These are phyloP conservation scores for Geothlypis trichas DNA, from an alignment of 2,113 vertebrate species.

Conservation along the genomic window DNA sequence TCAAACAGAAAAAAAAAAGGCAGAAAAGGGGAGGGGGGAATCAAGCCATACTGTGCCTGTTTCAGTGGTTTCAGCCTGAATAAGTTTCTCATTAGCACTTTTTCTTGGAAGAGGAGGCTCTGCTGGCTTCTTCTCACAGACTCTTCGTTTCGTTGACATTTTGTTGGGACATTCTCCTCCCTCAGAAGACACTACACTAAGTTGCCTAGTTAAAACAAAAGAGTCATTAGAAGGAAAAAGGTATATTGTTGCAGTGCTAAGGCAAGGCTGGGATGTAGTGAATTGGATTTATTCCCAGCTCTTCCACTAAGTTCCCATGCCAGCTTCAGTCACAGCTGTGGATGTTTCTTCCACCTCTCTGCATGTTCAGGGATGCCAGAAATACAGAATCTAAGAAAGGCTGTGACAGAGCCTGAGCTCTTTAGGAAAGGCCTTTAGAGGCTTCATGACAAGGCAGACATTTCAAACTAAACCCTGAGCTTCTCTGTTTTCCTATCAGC, in stretches of 20 bases:
- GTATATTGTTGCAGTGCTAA: not conserved
- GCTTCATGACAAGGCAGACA: not conserved
- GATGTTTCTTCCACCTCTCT: not conserved
- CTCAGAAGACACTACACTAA: slow-evolving; percentile 88
- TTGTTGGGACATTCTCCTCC: slow-evolving; percentile 78
- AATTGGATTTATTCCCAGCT: not conserved
- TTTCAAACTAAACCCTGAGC: not conserved
- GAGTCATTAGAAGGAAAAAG: slow-evolving; percentile 1
- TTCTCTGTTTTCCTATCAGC: not conserved
- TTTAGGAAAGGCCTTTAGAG: not conserved
- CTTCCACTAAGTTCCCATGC: not conserved
- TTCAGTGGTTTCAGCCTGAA: slow-evolving; percentile 84
- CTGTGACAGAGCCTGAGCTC: not conserved
- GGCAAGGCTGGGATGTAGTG: not conserved
- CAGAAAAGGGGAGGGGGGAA: not conserved
- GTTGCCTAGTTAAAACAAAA: slow-evolving; percentile 78
- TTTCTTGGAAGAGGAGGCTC: slow-evolving; percentile 70
- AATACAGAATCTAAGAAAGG: not conserved
- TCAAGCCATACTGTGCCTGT: slow-evolving; percentile 80
- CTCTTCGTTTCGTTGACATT: slow-evolving; percentile 73
- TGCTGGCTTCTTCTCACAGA: slow-evolving; percentile 74
- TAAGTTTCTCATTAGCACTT: slow-evolving; percentile 70
- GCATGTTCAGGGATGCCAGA: not conserved
- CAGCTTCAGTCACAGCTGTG: not conserved
- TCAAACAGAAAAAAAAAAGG: not conserved